Evolutionary conservation across 2,797 vertebrate genomes (phyloP).

Genomic region (Phalanger gymnotis): DNA sequence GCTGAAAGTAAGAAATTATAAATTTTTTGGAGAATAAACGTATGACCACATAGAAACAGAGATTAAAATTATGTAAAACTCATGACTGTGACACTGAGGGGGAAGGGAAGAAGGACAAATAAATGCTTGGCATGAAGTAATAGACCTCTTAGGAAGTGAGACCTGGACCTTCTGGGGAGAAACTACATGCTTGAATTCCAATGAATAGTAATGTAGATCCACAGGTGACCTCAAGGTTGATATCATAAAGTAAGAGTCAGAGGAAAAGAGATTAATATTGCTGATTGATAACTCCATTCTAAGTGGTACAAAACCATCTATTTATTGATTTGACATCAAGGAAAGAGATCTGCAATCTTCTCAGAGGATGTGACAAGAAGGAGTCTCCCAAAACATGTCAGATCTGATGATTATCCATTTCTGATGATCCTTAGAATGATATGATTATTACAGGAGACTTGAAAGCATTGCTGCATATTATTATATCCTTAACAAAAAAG

Average conservation of each 20-base stretch:
- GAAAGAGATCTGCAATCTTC: background rate
- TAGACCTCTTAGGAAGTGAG: background rate
- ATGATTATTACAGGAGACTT: background rate
- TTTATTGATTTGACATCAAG: background rate
- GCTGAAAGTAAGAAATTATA: slow-evolving; percentile 9
- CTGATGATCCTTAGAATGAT: background rate
- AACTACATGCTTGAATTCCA: background rate
- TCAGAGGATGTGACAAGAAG: background rate
- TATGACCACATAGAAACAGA: background rate
- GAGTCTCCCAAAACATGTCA: background rate
- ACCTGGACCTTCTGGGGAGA: background rate
- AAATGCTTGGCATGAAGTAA: background rate
- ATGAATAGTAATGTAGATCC: background rate
- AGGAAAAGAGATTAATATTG: background rate
- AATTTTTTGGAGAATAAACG: background rate
- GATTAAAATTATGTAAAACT: background rate
- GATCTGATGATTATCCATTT: background rate
- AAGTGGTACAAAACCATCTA: background rate
- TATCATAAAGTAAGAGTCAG: background rate
- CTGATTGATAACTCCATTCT: background rate
- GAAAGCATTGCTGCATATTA: background rate
- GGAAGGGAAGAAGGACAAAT: background rate
- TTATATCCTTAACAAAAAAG: background rate
- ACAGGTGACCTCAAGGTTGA: background rate
- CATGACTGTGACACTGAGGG: background rate